These are phyloP conservation scores for Lacerta agilis DNA, from an alignment of 2,797 vertebrate species.

Conservation along the genomic window DNA sequence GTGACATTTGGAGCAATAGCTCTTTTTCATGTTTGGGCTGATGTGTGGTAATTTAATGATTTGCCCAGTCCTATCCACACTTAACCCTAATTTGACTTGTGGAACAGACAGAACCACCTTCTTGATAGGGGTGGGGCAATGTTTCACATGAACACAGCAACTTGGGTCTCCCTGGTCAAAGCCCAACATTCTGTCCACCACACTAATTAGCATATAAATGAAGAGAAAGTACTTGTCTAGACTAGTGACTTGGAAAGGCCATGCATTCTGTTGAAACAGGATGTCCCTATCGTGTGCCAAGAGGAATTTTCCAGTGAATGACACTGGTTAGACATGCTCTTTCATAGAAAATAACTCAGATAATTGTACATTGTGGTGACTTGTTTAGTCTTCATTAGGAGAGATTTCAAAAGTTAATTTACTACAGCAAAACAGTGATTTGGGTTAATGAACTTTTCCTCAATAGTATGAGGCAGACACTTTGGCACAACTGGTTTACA, in stretches of 20 bases:
- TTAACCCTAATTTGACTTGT: neutral
- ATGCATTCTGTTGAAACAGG: conserved; percentile 50
- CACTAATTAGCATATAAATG: neutral
- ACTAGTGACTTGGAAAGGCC: conserved; percentile 49
- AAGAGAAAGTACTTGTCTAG: neutral
- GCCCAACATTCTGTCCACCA: neutral
- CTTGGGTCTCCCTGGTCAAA: neutral
- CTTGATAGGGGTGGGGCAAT: neutral
- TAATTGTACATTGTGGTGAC: neutral
- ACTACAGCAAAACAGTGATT: neutral
- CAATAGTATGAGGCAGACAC: neutral
- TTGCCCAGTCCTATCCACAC: neutral
- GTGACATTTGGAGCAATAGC: neutral
- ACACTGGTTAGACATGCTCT: neutral
- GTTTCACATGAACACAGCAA: neutral
- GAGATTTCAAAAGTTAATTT: neutral
- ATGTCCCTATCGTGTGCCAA: neutral
- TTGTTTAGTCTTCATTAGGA: neutral
- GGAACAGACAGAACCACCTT: neutral
- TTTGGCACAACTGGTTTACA: neutral
- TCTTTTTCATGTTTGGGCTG: neutral
- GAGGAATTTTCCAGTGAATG: neutral
- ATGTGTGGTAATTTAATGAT: neutral
- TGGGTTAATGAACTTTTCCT: neutral
- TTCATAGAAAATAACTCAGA: neutral